Base-by-base conservation (phyloP, 2,113 vertebrate genomes). In the Alouatta palliata region DNA sequence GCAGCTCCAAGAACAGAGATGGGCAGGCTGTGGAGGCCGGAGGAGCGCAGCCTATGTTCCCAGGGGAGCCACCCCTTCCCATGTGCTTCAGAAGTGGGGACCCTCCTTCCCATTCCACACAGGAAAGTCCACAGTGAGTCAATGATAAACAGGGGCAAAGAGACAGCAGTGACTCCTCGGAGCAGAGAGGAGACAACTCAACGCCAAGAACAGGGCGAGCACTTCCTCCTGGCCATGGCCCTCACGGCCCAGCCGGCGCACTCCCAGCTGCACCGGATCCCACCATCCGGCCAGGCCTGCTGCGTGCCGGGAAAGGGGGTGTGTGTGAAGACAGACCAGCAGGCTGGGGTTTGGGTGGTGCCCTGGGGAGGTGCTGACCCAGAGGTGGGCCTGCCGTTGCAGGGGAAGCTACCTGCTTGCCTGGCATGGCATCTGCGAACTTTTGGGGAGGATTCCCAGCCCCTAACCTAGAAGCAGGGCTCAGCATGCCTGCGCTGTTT, bases 271-370 rank as follows among this genome's bases (percentile, higher is more conserved):
- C 25, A 1, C 25, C 32, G 30, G 82, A 20, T 0, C 77, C 61
- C 19, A 1, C 2, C 25, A 2, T 23, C 25, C 4, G 2, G 56
- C 6, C 66, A 43, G 64, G 37, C 13, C 32, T 35, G 13, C 68
- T 6, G 3, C 0, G 0, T 0, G 45, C n/a, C 8, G 0, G 1
- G 35, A 54, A 23, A 73, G 4, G 4, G 52, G 3, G 9, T 0
- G 10, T 1, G 9, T 21, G 6, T 6, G 12, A 14, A 68, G n/a
- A 30, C 1, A 7, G 10, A 13, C 2, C 8, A 23, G 25, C 40
- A 37, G n/a, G 19, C 3, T 5, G 45, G 1, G 40, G 20, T 21
- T 6, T 20, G 58, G 70, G 61, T 52, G 11, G 27, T 56, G 2
- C 0, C 23, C 14, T 27, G 2, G 45, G 49, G 45, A 49, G 30